Base-by-base conservation (phyloP, 2,888 invertebrate species). In the Lysandra bellargus region DNA sequence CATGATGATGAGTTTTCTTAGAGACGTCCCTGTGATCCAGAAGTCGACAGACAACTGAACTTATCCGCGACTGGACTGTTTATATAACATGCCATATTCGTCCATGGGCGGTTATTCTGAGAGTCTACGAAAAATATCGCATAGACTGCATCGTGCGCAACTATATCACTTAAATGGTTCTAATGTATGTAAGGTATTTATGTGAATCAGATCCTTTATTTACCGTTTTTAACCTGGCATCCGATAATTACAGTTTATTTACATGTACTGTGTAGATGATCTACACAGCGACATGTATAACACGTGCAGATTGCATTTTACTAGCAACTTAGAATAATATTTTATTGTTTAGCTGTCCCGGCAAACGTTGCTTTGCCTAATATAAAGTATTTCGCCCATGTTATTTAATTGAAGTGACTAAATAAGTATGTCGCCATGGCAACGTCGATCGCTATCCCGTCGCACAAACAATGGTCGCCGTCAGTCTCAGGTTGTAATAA, bases 41-140 rank as follows among this genome's bases (percentile, higher is more conserved):
- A 82, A 81, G 85, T 80, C 83, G 82, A 80, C 77, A 82, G 84
- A 80, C 83, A 83, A 91, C 90, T 91, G 90, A 87, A 85, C 84
- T 84, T 83, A 79, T 79, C 80, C 74, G 75, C 76, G 80, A 72
- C 82, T 78, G 80, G 80, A 80, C 80, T 83, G 80, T 80, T 83
- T 87, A 85, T 86, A 85, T 85, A 85, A 82, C 80, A 82, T 82
- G 79, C 81, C 82, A 78, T 79, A 81, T 83, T 83, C 83, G 83
- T 79, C 82, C 83, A 83, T 80, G 80, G 78, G 80, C 57, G 40
- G 57, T 76, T 83, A 84, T 83, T 82, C 80, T 79, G 74, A 78
- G 57, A 81, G 64, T 79, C 76, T 33, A 78, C 82, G 79, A 79
- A 78, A 82, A 77, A 76, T 81, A 73, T 80, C 78, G 79, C 33